These are phyloP conservation scores for Drosophila merina DNA, from an alignment of 2,888 invertebrate species.

Conservation along the genomic window DNA sequence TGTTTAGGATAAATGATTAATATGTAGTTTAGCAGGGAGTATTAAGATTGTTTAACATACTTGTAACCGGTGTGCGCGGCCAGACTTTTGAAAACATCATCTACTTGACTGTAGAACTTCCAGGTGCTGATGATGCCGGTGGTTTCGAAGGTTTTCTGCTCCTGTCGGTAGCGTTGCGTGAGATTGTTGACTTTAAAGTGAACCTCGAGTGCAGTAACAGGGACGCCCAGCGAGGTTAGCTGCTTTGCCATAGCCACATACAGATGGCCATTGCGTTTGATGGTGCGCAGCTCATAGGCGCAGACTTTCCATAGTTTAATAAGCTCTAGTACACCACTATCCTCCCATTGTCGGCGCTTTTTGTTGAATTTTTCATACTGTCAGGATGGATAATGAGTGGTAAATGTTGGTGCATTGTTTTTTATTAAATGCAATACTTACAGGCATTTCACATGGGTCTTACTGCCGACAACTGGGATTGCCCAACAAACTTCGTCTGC, in stretches of 20 bases:
- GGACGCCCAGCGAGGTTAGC: constrained; percentile 83
- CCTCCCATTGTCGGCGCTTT: constrained; percentile 84
- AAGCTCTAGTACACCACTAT: constrained; percentile 82
- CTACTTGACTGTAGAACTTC: constrained; percentile 83
- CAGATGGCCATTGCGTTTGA: constrained; percentile 83
- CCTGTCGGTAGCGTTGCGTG: constrained; percentile 82
- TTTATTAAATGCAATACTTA: constrained; percentile 51
- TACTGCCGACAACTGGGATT: constrained; percentile 75
- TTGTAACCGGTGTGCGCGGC: constrained; percentile 82
- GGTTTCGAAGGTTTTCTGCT: constrained; percentile 83
- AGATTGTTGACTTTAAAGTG: constrained; percentile 83
- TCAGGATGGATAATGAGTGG: no score
- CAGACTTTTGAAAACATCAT: constrained; percentile 83
- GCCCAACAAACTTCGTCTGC: constrained; percentile 73
- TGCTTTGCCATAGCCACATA: constrained; percentile 84
- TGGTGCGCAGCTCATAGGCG: constrained; percentile 83
- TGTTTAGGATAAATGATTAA: constrained; percentile 24
- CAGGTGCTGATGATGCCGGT: constrained; percentile 83
- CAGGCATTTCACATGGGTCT: constrained; percentile 83
- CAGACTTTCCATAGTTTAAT: constrained; percentile 84
- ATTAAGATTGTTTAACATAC: constrained; percentile 41
- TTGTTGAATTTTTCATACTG: constrained; percentile 84
- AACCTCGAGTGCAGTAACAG: constrained; percentile 83
- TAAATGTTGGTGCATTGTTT: background rate
- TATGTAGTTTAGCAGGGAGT: background rate